Evolutionary conservation across 2,797 vertebrate genomes (phyloP).

Genomic region (Danio tinwini): DNA sequence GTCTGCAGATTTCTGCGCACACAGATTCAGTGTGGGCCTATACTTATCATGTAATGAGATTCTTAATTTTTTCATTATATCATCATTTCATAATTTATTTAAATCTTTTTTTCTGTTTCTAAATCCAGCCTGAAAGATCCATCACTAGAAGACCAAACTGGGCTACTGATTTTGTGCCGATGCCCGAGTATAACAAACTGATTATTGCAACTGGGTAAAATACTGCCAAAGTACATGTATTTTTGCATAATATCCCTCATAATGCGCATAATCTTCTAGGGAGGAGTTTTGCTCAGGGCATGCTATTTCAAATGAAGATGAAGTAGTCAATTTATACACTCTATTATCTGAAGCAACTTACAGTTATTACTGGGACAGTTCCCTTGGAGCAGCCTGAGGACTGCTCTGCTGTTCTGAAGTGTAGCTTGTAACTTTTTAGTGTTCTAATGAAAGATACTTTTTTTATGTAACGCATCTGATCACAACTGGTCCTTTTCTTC

Average conservation of each 20-base stretch:
- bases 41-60: neutral
- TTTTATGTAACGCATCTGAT: constrained; percentile 5
- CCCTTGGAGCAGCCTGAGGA: neutral
- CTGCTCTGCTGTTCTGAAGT: neutral
- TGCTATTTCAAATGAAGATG: constrained; percentile 10
- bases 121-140: constrained; percentile 68
- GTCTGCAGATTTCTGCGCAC: too few species aligned
- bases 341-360: neutral
- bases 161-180: constrained; percentile 76
- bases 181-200: constrained; percentile 79
- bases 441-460: neutral
- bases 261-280: neutral
- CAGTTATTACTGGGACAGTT: neutral
- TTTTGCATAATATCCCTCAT: neutral
- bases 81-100: neutral
- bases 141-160: constrained; percentile 72
- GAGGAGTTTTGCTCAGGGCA: neutral
- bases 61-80: neutral
- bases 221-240: constrained; percentile 8
- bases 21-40: too few species aligned
- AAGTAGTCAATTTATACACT: constrained; percentile 13
- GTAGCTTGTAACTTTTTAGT: neutral
- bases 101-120: neutral
- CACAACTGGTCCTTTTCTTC: constrained; percentile 2
- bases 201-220: constrained; percentile 76